Evolutionary conservation across 2,113 vertebrate genomes (phyloP).

Genomic region (Procavia capensis): DNA sequence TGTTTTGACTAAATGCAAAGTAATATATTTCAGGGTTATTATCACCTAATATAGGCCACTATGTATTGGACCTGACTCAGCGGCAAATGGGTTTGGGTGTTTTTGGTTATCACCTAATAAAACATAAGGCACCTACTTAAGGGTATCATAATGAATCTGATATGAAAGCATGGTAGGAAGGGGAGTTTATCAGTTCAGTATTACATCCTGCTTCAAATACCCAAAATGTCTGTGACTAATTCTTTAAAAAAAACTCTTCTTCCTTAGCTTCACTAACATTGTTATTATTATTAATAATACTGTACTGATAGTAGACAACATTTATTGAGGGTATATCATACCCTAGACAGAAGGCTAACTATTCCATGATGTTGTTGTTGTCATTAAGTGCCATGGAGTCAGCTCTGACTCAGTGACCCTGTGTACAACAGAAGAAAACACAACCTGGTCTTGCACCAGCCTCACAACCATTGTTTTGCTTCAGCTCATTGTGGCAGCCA

Average conservation of each 20-base stretch:
- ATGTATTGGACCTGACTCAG: too few species aligned
- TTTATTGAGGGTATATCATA: background rate
- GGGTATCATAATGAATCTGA: background rate
- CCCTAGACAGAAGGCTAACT: background rate
- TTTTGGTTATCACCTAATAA: background rate
- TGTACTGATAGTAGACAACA: background rate
- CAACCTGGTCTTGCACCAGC: too few species aligned
- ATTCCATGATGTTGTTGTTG: background rate
- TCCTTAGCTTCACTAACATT: background rate
- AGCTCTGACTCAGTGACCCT: too few species aligned
- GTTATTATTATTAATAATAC: background rate
- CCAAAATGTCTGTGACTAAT: background rate
- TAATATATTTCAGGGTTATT: background rate
- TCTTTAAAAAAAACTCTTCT: background rate
- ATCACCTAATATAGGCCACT: too few species aligned
- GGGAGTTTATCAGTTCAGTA: background rate
- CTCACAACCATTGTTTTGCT: too few species aligned
- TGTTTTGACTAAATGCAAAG: background rate
- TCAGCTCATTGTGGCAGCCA: too few species aligned
- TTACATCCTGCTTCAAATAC: background rate
- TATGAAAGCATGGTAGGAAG: background rate
- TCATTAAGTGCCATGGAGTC: too few species aligned
- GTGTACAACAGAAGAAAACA: too few species aligned
- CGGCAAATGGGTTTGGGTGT: too few species aligned
- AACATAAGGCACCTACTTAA: background rate